Evolutionary conservation across 2,113 vertebrate species (phyloP).

Genomic region (Sapajus apella): DNA sequence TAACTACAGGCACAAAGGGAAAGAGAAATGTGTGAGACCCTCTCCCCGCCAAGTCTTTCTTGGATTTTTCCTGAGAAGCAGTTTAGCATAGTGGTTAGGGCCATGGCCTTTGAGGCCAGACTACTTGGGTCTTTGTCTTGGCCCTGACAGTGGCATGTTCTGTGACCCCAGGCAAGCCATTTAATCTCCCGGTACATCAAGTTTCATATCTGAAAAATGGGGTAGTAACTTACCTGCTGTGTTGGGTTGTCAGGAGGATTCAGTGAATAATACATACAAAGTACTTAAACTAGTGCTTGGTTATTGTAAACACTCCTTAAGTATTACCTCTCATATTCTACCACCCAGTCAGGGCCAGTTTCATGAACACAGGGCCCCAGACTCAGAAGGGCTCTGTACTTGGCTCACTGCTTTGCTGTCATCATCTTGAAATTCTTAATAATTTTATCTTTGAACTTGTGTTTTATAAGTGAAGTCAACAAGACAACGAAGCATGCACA

Average conservation of each 20-base stretch:
- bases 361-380: rapidly evolving
- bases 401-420: not conserved
- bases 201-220: not conserved
- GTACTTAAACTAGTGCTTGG: not conserved
- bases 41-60: no score
- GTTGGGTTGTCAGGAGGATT: not conserved
- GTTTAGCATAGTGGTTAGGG: no score
- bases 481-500: rapidly evolving
- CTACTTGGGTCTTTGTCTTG: not conserved
- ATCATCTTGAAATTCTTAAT: not conserved
- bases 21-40: not conserved
- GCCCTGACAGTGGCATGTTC: not conserved
- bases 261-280: not conserved
- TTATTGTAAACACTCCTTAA: rapidly evolving
- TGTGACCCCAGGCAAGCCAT: not conserved
- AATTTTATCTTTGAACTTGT: not conserved
- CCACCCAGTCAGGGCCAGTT: no score
- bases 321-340: not conserved
- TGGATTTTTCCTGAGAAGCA: not conserved
- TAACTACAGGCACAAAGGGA: no score
- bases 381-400: not conserved
- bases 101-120: not conserved
- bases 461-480: not conserved
- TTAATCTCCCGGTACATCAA: not conserved
- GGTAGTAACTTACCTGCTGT: not conserved